Base-by-base conservation (phyloP, 2,888 invertebrate genomes). In the Clanis bilineata region DNA sequence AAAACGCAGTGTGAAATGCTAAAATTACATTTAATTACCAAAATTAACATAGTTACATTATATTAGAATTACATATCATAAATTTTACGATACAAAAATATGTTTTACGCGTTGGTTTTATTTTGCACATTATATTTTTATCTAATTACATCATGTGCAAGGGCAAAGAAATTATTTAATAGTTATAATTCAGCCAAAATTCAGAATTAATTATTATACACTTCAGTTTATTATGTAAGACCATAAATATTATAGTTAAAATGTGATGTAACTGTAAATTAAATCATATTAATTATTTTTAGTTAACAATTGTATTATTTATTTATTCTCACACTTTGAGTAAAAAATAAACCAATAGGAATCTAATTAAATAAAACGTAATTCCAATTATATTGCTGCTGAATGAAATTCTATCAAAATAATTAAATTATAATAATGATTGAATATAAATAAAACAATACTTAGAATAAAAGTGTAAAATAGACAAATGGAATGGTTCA, bases 61-160 rank as follows among this genome's bases (percentile, higher is more conserved):
- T 79, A 81, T 82, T 83, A 82, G 74, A 86, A 86, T 86, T 82
- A 84, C 85, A 89, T 85, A 86, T 80, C 79, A 81, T 82, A 86
- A 85, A 86, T 84, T 88, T 86, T 82, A 83, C 78, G 77, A 84
- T 91, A 91, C 82, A 91, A 91, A 91, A 91, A 91, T 91, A 90
- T 77, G 82, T 77, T 73, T 77, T 80, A 82, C 77, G 74, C 73
- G 76, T 76, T 74, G 75, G 70, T 74, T 67, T 73, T 64, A 74
- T 67, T 73, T 64, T 66, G 65, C 63, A 64, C 56, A 57, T 58
- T 59, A 64, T n/a, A n/a, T 61, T 63, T 63, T 64, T 45, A 36
- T 47, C 18, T 12, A 39, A 39, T 23, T 38, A n/a, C 3, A 58
- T 51, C 21, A 22, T 58, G 58, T 47, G 38, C 23, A 41, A 25